Conservation (phyloP, 2,797 vertebrate species). For the Gadopsis marmoratus region DNA sequence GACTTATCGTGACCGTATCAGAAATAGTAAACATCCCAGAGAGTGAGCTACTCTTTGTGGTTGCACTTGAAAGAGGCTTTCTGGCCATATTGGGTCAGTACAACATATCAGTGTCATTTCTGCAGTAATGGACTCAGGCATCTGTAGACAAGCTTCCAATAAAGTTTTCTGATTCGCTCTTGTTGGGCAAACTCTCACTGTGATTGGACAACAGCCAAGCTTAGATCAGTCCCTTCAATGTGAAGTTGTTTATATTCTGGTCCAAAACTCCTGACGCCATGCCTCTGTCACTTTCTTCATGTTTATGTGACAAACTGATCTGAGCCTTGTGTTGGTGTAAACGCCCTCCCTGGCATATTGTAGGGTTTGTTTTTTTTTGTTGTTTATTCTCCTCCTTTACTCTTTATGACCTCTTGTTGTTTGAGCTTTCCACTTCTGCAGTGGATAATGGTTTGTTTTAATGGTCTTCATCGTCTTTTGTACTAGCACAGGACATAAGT, state of each 20-base stretch:
- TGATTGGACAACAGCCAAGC: slow-evolving; percentile 24
- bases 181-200: slow-evolving; percentile 4
- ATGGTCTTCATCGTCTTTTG: slow-evolving; percentile 57
- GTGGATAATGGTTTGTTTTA: slow-evolving; percentile 40
- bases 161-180: slow-evolving; percentile 8
- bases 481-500: slow-evolving; percentile 32
- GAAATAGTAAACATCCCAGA: slow-evolving; percentile 45
- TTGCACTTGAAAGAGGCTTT: slow-evolving; percentile 18
- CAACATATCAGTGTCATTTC: background rate
- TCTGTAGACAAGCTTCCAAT: slow-evolving; percentile 22
- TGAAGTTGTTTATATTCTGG: slow-evolving; percentile 28
- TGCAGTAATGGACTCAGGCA: slow-evolving; percentile 11
- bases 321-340: slow-evolving; percentile 40
- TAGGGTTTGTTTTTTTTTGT: slow-evolving; percentile 11
- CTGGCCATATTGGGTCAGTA: slow-evolving; percentile 15
- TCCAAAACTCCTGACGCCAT: slow-evolving; percentile 42
- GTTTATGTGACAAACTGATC: slow-evolving; percentile 66
- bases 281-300: slow-evolving; percentile 71
- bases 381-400: slow-evolving; percentile 32
- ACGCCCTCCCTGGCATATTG: slow-evolving; percentile 16
- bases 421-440: slow-evolving; percentile 48
- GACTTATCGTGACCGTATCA: slow-evolving; percentile 29
- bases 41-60: slow-evolving; percentile 31
- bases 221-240: slow-evolving; percentile 30
- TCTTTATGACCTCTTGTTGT: slow-evolving; percentile 47